Evolutionary conservation across 1,140 invertebrate genomes (phyloP).

Genomic region (Drosophila ohnishii): DNA sequence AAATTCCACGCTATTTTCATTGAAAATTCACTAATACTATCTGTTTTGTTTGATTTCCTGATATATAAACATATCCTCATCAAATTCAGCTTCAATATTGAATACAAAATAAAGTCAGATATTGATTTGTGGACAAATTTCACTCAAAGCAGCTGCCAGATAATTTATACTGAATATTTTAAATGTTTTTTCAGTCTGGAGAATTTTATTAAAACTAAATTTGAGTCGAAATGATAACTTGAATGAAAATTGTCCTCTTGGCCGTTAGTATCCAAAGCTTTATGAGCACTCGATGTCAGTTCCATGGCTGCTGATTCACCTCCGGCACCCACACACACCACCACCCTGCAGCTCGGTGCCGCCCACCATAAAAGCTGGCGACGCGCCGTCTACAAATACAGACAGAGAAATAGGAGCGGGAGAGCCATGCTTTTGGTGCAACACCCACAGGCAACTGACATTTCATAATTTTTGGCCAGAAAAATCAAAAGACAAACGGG

Average conservation of each 20-base stretch:
- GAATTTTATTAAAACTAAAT: neutral
- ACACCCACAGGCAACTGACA: slow-evolving; percentile 60
- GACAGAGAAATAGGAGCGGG: slow-evolving; percentile 20
- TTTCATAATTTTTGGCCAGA: slow-evolving; percentile 71
- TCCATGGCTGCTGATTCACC: slow-evolving; percentile 26
- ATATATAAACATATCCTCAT: too few species aligned
- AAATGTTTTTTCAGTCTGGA: too few species aligned
- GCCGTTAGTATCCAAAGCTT: slow-evolving; percentile 30
- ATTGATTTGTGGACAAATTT: neutral
- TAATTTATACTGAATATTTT: neutral
- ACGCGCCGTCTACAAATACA: slow-evolving; percentile 53
- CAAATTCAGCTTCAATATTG: neutral
- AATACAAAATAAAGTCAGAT: neutral
- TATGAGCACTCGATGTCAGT: slow-evolving; percentile 58
- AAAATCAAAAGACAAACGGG: slow-evolving; percentile 73
- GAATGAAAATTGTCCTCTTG: neutral
- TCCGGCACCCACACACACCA: neutral
- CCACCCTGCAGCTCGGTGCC: neutral
- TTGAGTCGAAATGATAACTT: neutral
- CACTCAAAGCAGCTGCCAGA: neutral
- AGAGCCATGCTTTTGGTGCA: slow-evolving; percentile 35
- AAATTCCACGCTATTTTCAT: neutral
- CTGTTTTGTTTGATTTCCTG: neutral
- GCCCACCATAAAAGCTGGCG: slow-evolving; percentile 39
- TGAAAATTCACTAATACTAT: neutral